Base-by-base conservation (phyloP, 1,140 invertebrate species). In the Brachionus paranguensis region DNA sequence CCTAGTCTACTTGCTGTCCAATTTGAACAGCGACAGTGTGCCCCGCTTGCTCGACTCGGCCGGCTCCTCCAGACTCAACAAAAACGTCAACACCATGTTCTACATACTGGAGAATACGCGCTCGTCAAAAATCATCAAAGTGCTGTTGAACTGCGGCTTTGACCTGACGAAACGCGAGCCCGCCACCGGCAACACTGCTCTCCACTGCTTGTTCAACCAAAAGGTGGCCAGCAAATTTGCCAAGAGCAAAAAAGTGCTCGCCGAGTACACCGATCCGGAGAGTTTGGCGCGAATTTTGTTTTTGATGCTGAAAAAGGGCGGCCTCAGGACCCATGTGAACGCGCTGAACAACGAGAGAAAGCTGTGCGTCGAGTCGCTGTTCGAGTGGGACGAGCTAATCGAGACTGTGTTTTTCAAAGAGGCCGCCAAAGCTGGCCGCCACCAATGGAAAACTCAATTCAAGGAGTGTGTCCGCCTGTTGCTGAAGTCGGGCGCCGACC, bases 51-150 rank as follows among this genome's bases (percentile, higher is more conserved):
- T 76, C 2, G 72, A 47, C 17, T 11, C 24, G 24, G 24, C 53
- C 8, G 41, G 33, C 24, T 64, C 53, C 1, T 45, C 11, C 20
- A 3, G 5, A 0, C 33, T 64, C 4, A 81, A 81, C 17, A 81
- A 68, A 20, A 81, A 81, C 55, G 53, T 81, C 1, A 60, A 81
- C 45, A 81, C 78, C 24, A 81, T 81, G 78, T 81, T 81, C 55
- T 81, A 81, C 78, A 81, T 81, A 43, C 64, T 81, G 64, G 78
- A 81, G 24, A 81, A 81, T 47, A 81, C 78, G 2, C 78, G 78
- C 11, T 81, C 78, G 12, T 81, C 78, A 17, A 60, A 81, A 81
- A 81, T 81, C 5, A 81, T 81, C 11, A 81, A 81, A 81, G 78
- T 81, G 7, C n/a, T 81, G 1, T 14, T 81, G 17, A 81, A 65